Conservation (phyloP, 2,888 invertebrate species). For the Dendrolimus pini region DNA sequence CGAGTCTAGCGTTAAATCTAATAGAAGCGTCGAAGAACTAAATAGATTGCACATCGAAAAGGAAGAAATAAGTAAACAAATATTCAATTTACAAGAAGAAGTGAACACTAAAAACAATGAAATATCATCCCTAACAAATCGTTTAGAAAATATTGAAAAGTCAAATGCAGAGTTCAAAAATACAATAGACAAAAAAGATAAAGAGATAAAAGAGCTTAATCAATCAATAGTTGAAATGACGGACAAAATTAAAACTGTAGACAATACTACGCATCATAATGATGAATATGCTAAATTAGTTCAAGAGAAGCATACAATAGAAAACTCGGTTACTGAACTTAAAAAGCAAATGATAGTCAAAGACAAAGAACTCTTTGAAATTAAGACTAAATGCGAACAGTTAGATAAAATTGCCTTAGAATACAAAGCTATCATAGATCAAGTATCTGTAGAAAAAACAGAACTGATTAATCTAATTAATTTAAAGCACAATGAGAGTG, state of each 20-base stretch:
- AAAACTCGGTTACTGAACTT: conserved; percentile 34
- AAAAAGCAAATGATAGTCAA: conserved; percentile 31
- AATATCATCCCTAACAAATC: conserved; percentile 32
- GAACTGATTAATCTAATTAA: conserved; percentile 84
- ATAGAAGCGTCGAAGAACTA: conserved; percentile 36
- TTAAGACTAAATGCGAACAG: conserved; percentile 29
- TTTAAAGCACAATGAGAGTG: conserved; percentile 89
- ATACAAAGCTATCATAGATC: conserved; percentile 41
- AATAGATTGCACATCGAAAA: conserved; percentile 37
- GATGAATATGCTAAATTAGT: conserved; percentile 42
- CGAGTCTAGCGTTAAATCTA: conserved; percentile 22
- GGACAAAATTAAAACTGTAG: conserved; percentile 43
- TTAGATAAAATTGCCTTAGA: conserved; percentile 40
- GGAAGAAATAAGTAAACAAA: conserved; percentile 40
- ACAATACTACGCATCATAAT: conserved; percentile 36
- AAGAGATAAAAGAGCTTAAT: conserved; percentile 54
- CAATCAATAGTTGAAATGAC: conserved; percentile 47
- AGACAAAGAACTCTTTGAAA: conserved; percentile 33
- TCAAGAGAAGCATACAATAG: conserved; percentile 42
- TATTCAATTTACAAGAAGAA: conserved; percentile 39
- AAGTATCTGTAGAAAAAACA: conserved; percentile 73
- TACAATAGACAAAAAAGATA: conserved; percentile 39
- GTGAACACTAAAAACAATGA: conserved; percentile 34
- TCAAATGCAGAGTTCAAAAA: conserved; percentile 25
- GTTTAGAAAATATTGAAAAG: conserved; percentile 32